phyloP scores from a whole-genome alignment of 2,797 vertebrate species.

The Melanogrammus aeglefinus region DNA sequence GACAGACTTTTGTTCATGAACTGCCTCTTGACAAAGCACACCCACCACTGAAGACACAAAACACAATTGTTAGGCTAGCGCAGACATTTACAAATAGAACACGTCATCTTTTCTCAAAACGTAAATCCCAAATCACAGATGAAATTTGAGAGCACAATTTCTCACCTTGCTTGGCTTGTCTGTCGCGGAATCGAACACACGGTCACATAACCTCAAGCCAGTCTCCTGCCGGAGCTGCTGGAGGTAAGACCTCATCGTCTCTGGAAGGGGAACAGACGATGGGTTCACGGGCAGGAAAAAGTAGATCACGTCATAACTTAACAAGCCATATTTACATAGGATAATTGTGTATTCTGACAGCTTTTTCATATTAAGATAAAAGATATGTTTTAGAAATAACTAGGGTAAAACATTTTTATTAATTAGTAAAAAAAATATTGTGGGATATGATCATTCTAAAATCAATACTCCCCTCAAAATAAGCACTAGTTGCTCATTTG shows the following conservation, averaged over 20 bases:
- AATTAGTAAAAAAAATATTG: too few species aligned
- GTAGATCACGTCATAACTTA: background rate
- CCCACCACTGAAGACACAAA: conserved; percentile 87
- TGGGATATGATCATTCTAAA: background rate
- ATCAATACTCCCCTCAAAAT: background rate
- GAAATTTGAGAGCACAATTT: background rate
- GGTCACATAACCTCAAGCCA: conserved; percentile 91
- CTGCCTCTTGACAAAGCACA: conserved; percentile 97
- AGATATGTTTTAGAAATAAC: background rate
- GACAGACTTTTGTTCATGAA: conserved; percentile 99
- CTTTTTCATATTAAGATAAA: background rate
- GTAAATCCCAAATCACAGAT: background rate
- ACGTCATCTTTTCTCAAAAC: background rate
- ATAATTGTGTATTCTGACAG: background rate
- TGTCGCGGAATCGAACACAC: conserved; percentile 96
- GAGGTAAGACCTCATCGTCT: conserved; percentile 92
- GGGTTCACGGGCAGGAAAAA: background rate
- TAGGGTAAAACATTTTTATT: too few species aligned
- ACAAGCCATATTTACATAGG: background rate
- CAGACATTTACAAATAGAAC: background rate
- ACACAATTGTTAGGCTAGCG: background rate
- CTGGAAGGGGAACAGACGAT: conserved; percentile 59
- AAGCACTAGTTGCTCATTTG: background rate
- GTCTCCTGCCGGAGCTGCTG: conserved; percentile 97
- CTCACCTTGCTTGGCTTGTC: conserved; percentile 98